phyloP scores from a whole-genome alignment of 2,797 vertebrate genomes.

The Siniperca undulata region DNA sequence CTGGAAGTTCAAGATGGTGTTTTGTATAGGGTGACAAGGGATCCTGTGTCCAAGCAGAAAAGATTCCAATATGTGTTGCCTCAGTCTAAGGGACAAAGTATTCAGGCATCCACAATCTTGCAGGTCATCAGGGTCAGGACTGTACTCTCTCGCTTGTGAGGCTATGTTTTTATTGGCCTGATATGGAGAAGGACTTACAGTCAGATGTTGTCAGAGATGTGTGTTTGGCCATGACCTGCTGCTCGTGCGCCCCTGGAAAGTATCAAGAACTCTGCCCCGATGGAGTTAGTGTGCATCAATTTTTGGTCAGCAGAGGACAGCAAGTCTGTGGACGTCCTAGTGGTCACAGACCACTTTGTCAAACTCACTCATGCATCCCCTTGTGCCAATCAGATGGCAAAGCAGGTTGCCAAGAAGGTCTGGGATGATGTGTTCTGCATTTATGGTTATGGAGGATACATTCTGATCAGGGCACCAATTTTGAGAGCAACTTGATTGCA shows the following conservation, averaged over 20 bases:
- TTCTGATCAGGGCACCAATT: constrained; percentile 31
- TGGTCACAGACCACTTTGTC: constrained; percentile 17
- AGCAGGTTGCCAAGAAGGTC: constrained; percentile 30
- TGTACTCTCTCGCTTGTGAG: constrained; percentile 23
- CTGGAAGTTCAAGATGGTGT: constrained; percentile 22
- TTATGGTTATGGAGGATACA: constrained; percentile 13
- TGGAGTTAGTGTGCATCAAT: constrained; percentile 41
- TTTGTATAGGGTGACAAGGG: constrained; percentile 33
- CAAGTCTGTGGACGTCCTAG: constrained; percentile 27
- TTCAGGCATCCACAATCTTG: constrained; percentile 39
- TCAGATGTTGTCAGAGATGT: constrained; percentile 40
- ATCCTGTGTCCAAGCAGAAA: constrained; percentile 19
- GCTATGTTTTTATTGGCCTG: constrained; percentile 44
- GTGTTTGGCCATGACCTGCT: constrained; percentile 42
- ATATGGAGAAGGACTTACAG: constrained; percentile 33
- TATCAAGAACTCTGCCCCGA: constrained; percentile 26
- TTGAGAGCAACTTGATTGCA: constrained; percentile 32
- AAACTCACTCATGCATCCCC: constrained; percentile 5
- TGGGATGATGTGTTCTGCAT: constrained; percentile 37
- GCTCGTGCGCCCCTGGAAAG: constrained; percentile 29
- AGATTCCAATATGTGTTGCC: constrained; percentile 32
- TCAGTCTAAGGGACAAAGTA: not conserved
- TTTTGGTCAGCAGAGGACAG: constrained; percentile 35
- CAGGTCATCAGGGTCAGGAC: constrained; percentile 53
- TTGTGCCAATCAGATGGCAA: constrained; percentile 20